A percentile compares a stretch with the other conserved stretches of the same genome.
These are phyloP conservation scores for Mesocentrotus franciscanus DNA, from an alignment of 53 echinoderm and acorn worm species.

Conservation along the genomic window DNA sequence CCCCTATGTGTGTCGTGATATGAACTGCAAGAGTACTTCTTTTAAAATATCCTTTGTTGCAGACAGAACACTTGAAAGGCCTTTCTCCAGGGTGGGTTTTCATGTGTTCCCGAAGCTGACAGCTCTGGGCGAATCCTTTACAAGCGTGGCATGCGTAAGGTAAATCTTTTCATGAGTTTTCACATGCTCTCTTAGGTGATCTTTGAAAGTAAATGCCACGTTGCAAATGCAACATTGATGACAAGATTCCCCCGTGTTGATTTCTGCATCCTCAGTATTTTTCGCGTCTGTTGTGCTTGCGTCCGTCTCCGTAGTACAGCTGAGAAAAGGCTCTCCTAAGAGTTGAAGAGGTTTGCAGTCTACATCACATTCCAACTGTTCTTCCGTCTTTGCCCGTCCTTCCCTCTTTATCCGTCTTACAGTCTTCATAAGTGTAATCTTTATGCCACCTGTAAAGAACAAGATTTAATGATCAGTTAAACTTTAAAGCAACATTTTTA, in stretches of 20 bases:
- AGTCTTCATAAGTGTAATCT: no score
- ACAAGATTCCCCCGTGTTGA: background rate
- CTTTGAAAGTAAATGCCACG: background rate
- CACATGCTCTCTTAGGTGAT: background rate
- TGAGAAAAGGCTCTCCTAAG: background rate
- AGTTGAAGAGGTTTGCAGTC: background rate
- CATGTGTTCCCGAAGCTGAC: background rate
- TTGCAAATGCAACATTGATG: background rate
- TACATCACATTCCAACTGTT: background rate
- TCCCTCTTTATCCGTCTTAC: no score
- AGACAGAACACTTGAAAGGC: background rate
- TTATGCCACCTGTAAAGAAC: no score
- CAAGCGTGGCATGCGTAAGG: constrained; percentile 11
- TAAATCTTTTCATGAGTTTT: background rate
- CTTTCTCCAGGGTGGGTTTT: background rate
- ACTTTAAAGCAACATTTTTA: no score
- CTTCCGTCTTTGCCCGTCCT: no score
- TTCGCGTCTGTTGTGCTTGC: background rate
- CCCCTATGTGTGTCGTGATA: background rate
- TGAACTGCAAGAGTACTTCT: background rate
- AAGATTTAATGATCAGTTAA: no score
- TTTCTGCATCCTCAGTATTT: background rate
- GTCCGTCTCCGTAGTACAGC: background rate
- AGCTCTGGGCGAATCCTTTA: background rate
- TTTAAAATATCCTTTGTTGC: background rate